Conservation (phyloP, 1,140 invertebrate species). For the Sycobia sp. region DNA sequence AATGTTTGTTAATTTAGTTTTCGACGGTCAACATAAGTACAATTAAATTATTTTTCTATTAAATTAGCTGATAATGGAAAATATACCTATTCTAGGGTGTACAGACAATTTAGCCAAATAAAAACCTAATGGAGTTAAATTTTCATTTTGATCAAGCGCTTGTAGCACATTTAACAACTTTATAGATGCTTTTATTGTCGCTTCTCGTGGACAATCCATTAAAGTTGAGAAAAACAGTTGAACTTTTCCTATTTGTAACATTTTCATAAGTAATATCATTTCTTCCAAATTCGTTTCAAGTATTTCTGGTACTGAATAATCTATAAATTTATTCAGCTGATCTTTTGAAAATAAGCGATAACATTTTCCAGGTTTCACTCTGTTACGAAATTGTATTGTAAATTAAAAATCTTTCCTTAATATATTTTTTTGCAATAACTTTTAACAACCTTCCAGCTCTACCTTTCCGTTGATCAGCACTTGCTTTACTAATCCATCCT, state of each 20-base stretch:
- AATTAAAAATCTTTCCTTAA: conserved; percentile 1
- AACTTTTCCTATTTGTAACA: conserved; percentile 75
- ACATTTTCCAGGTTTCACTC: conserved; percentile 79
- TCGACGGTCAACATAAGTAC: too few species aligned
- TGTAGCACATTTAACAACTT: conserved; percentile 70
- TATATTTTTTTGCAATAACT: conserved; percentile 6
- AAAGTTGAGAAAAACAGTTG: conserved; percentile 71
- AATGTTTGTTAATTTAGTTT: neutral
- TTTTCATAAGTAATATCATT: conserved; percentile 78
- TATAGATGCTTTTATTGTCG: conserved; percentile 69
- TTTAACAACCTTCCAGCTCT: conserved; percentile 76
- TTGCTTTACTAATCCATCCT: conserved; percentile 80
- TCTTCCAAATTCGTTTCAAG: conserved; percentile 75
- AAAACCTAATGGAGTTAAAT: conserved; percentile 85
- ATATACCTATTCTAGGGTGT: conserved; percentile 75
- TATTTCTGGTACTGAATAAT: conserved; percentile 79
- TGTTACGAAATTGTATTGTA: conserved; percentile 56
- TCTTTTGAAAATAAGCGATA: conserved; percentile 75
- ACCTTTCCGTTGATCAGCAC: conserved; percentile 77
- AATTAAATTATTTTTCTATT: neutral
- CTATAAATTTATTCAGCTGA: conserved; percentile 64
- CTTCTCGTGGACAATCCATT: conserved; percentile 72
- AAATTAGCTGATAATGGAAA: too few species aligned
- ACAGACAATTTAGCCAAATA: conserved; percentile 84
- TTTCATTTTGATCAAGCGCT: conserved; percentile 78